Base-by-base conservation (phyloP, 2,888 invertebrate genomes). In the Scelioninae gen. 1 region DNA sequence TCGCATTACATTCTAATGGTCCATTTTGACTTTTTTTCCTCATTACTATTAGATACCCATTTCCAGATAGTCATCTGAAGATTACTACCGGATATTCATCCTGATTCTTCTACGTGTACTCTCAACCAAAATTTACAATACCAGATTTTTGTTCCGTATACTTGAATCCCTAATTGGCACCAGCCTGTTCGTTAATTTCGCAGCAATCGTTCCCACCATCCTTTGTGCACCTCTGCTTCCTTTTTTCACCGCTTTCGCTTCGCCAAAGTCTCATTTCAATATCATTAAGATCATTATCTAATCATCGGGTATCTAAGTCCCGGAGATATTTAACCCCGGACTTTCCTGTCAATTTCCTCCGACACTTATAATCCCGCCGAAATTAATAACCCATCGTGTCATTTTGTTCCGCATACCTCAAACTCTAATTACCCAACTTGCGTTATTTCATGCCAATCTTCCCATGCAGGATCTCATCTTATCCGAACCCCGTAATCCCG, bases 351-450 rank as follows among this genome's bases (percentile, higher is more conserved):
- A 77, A 77, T 69, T 69, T 69, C 15, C 62, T 63, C 62, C 68
- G 40, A 75, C 75, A 62, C 53, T 66, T 76, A 56, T 63, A 69
- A 69, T 63, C 38, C 77, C 62, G 31, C 75, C 40, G 38, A 79
- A 79, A 79, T 72, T 32, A 79, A 78, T 69, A 66, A 71, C 31
- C 65, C 71, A 32, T 63, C 79, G 79, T 72, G 79, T 79, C 79
- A 74, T 74, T 79, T 79, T 72, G 79, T 79, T 79, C 66, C 72
- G 79, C 79, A 79, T 79, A 65, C 58, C 62, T 66, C 31, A 9
- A 55, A 56, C 68, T 62, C 74, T 62, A 68, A 68, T 74, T 62
- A 55, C 72, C 40, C 34, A 34, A 16, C 43, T 68, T 23, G 62
- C 45, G 72, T 62, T 60, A 74, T 74, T 80, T 68, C 74, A 68